phyloP scores from a whole-genome alignment of 1,140 invertebrate species.

The Ceratina japonica region DNA sequence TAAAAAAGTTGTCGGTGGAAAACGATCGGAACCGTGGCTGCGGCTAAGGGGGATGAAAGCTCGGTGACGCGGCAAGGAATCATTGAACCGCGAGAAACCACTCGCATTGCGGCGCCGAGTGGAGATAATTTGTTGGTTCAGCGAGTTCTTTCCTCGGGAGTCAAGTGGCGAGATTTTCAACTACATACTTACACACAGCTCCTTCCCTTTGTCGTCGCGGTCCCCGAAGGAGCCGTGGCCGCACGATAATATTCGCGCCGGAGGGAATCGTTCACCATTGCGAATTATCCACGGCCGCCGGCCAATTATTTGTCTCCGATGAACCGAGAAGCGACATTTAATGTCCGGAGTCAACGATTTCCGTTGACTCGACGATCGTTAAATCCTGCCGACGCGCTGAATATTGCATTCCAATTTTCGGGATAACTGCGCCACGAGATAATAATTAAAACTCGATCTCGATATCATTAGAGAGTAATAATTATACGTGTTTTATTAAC shows the following conservation, averaged over 20 bases:
- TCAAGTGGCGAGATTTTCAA: slow-evolving; percentile 44
- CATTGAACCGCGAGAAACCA: slow-evolving; percentile 42
- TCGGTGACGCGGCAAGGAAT: slow-evolving; percentile 48
- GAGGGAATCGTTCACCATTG: slow-evolving; percentile 7
- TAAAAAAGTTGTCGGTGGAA: slow-evolving; percentile 39
- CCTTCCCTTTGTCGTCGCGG: slow-evolving; percentile 18
- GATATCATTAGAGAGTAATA: too few relatives aligned
- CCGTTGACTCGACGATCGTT: background rate
- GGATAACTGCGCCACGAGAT: too few relatives aligned
- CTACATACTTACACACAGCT: background rate
- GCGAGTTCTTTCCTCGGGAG: slow-evolving; percentile 41
- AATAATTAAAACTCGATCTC: too few relatives aligned
- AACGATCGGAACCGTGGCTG: slow-evolving; percentile 14
- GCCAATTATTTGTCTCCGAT: slow-evolving; percentile 57
- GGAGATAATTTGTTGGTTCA: slow-evolving; percentile 64
- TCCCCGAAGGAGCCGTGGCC: slow-evolving; percentile 8
- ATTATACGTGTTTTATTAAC: background rate
- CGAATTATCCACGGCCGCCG: background rate
- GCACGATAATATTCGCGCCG: slow-evolving; percentile 38
- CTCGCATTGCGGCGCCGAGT: slow-evolving; percentile 20
- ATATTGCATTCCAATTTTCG: background rate
- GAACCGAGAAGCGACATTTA: slow-evolving; percentile 42
- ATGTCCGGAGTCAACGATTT: slow-evolving; percentile 16
- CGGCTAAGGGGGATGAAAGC: background rate
- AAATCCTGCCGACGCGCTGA: background rate